Evolutionary conservation across 2,113 vertebrate species (phyloP).

Genomic region (Grus americana): DNA sequence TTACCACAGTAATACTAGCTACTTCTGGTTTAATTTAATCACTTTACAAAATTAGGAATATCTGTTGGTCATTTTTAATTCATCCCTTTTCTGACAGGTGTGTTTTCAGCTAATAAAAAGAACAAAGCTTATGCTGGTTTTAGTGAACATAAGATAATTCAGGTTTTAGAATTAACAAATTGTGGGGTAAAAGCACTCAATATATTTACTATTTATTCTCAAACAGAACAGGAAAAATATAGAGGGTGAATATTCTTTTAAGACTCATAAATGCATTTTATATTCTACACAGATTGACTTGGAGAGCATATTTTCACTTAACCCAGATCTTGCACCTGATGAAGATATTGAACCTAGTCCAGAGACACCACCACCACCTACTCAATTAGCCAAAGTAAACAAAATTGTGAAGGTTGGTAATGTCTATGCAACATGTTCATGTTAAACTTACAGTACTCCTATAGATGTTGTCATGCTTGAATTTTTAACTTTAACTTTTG

Average conservation of each 20-base stretch:
- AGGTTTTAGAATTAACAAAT: background rate
- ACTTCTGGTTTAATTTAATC: background rate
- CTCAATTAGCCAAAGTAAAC: conserved; percentile 85
- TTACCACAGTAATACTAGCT: background rate
- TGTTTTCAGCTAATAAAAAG: background rate
- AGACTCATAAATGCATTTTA: background rate
- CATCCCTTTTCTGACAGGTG: background rate
- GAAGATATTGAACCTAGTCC: conserved; percentile 89
- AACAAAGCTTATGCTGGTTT: background rate
- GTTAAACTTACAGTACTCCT: background rate
- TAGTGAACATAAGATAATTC: background rate
- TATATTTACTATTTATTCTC: background rate
- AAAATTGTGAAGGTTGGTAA: conserved; percentile 91
- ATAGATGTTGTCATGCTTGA: background rate
- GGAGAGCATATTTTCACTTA: conserved; percentile 95
- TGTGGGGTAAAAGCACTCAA: background rate
- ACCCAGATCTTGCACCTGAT: conserved; percentile 89
- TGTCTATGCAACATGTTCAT: background rate
- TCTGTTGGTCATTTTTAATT: background rate
- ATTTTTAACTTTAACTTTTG: background rate
- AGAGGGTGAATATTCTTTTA: background rate
- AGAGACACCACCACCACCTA: conserved; percentile 85
- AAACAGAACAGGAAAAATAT: background rate
- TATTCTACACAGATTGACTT: conserved; percentile 87
- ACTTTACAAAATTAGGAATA: background rate